Evolutionary conservation across 1,140 invertebrate genomes (phyloP).

Genomic region (Lasaia peninsularis): DNA sequence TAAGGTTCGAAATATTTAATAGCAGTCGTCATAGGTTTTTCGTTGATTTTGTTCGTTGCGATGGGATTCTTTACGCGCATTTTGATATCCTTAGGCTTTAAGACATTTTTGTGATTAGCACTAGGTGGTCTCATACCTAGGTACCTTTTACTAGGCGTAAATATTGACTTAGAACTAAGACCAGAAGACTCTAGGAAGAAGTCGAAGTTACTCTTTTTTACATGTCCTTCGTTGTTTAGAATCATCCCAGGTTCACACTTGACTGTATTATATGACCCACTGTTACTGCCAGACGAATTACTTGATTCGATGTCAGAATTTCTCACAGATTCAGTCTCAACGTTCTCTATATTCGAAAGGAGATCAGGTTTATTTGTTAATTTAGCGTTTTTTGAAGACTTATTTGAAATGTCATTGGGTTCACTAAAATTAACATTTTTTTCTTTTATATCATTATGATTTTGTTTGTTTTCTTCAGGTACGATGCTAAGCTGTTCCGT

Average conservation of each 20-base stretch:
- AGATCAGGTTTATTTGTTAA: constrained; percentile 76
- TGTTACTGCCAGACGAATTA: constrained; percentile 76
- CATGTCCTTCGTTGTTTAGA: constrained; percentile 38
- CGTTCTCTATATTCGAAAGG: constrained; percentile 74
- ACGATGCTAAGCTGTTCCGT: constrained; percentile 57
- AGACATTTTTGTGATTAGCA: constrained; percentile 86
- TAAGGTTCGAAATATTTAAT: constrained; percentile 78
- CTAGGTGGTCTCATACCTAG: constrained; percentile 73
- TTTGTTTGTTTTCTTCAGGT: constrained; percentile 51
- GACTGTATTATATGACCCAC: constrained; percentile 74
- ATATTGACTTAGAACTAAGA: constrained; percentile 88
- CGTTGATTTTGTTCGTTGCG: constrained; percentile 74
- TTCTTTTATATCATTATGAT: constrained; percentile 37
- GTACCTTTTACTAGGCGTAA: constrained; percentile 81
- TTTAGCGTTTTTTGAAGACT: constrained; percentile 58
- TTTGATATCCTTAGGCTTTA: constrained; percentile 88
- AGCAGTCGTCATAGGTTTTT: constrained; percentile 74
- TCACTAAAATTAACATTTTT: constrained; percentile 55
- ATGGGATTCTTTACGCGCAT: constrained; percentile 75
- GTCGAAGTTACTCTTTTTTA: constrained; percentile 78
- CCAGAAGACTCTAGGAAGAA: constrained; percentile 88
- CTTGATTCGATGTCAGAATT: constrained; percentile 76
- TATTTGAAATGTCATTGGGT: constrained; percentile 42
- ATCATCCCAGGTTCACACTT: constrained; percentile 71
- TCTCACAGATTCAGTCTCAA: constrained; percentile 76